A percentile compares a stretch with the other conserved stretches of the same genome.
These are phyloP conservation scores for Pharmacophagus antenor DNA, from an alignment of 2,888 invertebrate genomes.

Conservation along the genomic window DNA sequence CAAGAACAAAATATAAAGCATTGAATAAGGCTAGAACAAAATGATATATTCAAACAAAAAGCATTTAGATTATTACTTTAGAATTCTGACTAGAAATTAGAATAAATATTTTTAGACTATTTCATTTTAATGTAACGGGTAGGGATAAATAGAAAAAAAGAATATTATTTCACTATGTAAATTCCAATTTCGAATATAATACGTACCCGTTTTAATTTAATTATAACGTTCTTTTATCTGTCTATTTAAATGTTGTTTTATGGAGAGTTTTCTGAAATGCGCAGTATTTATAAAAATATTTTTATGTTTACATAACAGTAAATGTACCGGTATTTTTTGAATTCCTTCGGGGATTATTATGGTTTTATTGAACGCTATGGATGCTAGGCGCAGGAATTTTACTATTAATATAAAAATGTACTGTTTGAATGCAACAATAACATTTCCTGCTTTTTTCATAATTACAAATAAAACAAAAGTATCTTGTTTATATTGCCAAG, in stretches of 20 bases:
- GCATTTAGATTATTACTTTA: not conserved
- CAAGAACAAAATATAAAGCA: not conserved
- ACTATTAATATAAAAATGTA: not conserved
- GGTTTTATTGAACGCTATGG: constrained; percentile 35
- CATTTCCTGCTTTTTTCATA: not conserved
- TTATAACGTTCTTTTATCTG: not conserved
- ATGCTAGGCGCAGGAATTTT: constrained; percentile 32
- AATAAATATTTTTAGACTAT: too few species aligned
- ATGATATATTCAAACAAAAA: not conserved
- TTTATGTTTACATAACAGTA: not conserved
- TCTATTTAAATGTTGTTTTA: too few species aligned
- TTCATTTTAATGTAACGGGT: too few species aligned
- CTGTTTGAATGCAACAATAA: not conserved
- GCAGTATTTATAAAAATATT: not conserved
- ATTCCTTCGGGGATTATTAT: constrained; percentile 35
- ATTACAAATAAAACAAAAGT: not conserved
- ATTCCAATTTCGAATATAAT: too few species aligned
- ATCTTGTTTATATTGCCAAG: not conserved
- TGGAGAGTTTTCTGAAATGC: too few species aligned
- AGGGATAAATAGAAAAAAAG: too few species aligned
- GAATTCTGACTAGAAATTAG: not conserved
- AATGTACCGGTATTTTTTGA: not conserved
- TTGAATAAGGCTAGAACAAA: not conserved
- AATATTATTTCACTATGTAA: too few species aligned
- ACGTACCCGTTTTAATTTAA: too few species aligned